Conservation (phyloP, 2,113 vertebrate species). For the Heterocephalus glaber region DNA sequence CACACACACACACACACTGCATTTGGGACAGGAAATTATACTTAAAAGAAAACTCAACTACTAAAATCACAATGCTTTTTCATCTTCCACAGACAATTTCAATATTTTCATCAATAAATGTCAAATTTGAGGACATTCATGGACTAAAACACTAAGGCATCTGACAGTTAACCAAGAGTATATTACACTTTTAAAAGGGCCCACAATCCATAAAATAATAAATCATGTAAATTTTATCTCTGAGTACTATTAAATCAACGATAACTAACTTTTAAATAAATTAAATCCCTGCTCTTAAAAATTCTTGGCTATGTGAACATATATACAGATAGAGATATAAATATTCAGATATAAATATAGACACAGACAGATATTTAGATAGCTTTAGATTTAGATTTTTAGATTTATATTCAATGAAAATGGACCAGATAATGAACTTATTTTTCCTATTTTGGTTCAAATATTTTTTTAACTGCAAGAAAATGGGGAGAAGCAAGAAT, state of each 20-base stretch:
- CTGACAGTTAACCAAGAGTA: background rate
- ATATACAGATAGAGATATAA: background rate
- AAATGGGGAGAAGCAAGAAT: conserved; percentile 44
- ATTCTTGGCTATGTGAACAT: background rate
- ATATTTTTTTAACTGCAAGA: background rate
- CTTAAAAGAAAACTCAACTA: background rate
- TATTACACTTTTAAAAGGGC: background rate
- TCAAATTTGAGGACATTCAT: background rate
- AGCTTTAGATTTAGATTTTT: background rate
- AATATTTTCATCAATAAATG: conserved; percentile 37
- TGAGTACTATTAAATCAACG: background rate
- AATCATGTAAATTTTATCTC: conserved; percentile 10
- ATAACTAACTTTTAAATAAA: conserved; percentile 57
- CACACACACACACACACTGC: background rate
- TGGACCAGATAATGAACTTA: background rate
- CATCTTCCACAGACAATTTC: conserved; percentile 17
- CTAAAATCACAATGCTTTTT: background rate
- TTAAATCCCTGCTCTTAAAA: conserved; percentile 42
- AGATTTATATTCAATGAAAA: background rate
- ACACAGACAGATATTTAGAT: background rate
- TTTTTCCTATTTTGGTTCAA: conserved; percentile 34
- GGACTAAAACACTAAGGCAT: background rate
- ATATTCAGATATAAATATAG: background rate
- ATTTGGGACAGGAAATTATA: conserved; percentile 38
- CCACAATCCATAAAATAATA: background rate